A percentile compares a stretch with the other conserved stretches of the same genome.
phyloP scores from a whole-genome alignment of 2,113 vertebrate species.

The Alouatta palliata region DNA sequence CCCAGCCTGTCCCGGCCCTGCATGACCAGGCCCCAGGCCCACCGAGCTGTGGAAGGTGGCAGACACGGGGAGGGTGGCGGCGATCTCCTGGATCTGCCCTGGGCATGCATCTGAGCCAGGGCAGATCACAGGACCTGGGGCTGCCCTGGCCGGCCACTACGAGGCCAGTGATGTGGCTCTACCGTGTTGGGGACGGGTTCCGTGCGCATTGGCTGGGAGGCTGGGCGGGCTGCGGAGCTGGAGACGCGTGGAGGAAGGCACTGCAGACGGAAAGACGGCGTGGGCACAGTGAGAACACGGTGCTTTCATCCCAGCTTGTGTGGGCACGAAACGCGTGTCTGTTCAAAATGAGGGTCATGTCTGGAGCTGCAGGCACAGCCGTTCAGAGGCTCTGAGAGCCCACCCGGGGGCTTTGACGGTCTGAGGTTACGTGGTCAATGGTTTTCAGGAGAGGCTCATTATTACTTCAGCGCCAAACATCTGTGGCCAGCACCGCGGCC shows the following conservation, averaged over 20 bases:
- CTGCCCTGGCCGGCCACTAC: accelerated
- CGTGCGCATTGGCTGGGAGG: accelerated
- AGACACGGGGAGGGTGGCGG: neutral
- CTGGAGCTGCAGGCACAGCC: neutral
- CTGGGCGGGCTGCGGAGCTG: neutral
- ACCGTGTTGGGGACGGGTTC: neutral
- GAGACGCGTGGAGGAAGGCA: accelerated
- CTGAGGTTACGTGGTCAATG: slow-evolving; percentile 23
- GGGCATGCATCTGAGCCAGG: accelerated
- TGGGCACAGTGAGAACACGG: neutral
- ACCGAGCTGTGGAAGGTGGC: accelerated
- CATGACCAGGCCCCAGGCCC: accelerated
- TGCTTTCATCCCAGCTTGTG: neutral
- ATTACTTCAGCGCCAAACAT: neutral
- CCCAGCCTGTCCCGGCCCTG: neutral
- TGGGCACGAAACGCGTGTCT: neutral
- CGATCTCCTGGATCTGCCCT: neutral
- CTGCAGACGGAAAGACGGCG: neutral
- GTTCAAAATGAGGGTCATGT: neutral
- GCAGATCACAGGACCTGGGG: neutral
- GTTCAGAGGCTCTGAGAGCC: neutral
- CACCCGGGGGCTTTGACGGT: neutral
- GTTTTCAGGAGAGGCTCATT: slow-evolving; percentile 5
- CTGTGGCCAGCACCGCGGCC: neutral
- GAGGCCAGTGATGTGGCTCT: neutral